Evolutionary conservation across 2,113 vertebrate species (phyloP).

Genomic region (Chloropsis cyanopogon): DNA sequence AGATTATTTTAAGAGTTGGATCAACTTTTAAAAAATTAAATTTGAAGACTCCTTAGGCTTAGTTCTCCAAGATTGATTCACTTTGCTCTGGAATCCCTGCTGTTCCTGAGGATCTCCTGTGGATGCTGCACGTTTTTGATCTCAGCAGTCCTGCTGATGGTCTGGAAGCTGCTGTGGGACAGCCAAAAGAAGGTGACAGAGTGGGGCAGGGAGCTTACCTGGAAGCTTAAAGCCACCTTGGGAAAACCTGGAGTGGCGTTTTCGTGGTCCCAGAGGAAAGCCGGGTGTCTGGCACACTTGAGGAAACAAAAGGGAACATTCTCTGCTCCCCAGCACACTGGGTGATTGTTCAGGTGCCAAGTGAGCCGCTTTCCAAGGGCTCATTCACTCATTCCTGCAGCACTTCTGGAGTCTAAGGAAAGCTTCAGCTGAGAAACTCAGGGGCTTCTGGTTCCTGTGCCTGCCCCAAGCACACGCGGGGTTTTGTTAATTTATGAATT

Average conservation of each 20-base stretch:
- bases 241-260: neutral
- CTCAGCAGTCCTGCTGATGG: neutral
- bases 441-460: neutral
- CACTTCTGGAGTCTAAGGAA: neutral
- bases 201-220: neutral
- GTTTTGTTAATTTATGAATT: neutral
- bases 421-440: neutral
- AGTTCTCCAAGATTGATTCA: neutral
- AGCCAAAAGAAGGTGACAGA: neutral
- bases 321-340: neutral
- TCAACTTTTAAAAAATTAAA: neutral
- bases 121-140: rapidly evolving
- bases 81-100: neutral
- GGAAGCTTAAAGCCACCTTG: neutral
- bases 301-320: neutral
- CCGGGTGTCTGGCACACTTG: neutral
- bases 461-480: neutral
- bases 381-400: neutral
- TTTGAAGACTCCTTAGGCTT: neutral
- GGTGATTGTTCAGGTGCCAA: neutral
- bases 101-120: neutral
- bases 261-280: neutral
- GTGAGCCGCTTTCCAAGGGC: neutral
- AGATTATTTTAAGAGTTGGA: neutral
- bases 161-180: neutral